Percentiles rank a stretch among this genome's conserved stretches.
Evolutionary conservation across 1,140 invertebrate genomes (phyloP).

Genomic region (Hyles vespertilio): DNA sequence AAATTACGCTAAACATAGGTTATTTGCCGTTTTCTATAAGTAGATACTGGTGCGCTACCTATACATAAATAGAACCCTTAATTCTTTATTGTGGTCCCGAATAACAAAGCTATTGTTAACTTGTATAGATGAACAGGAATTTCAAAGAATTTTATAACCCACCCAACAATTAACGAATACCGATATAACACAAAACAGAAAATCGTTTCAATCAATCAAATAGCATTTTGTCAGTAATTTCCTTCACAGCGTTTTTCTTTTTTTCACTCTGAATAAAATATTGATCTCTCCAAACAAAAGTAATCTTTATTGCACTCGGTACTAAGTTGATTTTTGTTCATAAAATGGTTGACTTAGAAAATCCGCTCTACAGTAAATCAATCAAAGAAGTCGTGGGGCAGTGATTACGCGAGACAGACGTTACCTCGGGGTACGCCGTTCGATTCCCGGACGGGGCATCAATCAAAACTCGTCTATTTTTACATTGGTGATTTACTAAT

Average conservation of each 20-base stretch:
- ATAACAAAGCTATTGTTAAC: too few relatives aligned
- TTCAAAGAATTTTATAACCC: too few relatives aligned
- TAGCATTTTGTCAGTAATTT: constrained; percentile 6
- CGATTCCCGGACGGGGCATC: constrained; percentile 15
- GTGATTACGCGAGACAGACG: constrained; percentile 24
- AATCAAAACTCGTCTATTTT: constrained; percentile 25
- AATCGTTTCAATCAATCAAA: constrained; percentile 23
- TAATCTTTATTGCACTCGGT: neutral
- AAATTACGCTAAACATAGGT: too few relatives aligned
- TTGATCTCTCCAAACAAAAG: too few relatives aligned
- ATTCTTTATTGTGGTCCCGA: too few relatives aligned
- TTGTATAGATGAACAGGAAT: too few relatives aligned
- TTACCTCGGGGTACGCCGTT: constrained; percentile 23
- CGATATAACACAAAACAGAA: constrained; percentile 7
- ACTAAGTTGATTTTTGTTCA: constrained; percentile 8
- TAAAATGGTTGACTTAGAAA: too few relatives aligned
- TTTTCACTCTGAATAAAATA: too few relatives aligned
- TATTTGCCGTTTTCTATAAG: too few relatives aligned
- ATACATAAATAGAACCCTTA: too few relatives aligned
- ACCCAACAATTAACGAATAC: too few relatives aligned
- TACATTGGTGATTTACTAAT: constrained; percentile 2
- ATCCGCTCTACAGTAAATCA: constrained; percentile 19
- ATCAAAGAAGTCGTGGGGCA: constrained; percentile 18
- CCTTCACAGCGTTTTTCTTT: neutral
- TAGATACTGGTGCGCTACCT: too few relatives aligned